These are phyloP conservation scores for Orgyia antiqua DNA, from an alignment of 2,888 invertebrate species.

Conservation along the genomic window DNA sequence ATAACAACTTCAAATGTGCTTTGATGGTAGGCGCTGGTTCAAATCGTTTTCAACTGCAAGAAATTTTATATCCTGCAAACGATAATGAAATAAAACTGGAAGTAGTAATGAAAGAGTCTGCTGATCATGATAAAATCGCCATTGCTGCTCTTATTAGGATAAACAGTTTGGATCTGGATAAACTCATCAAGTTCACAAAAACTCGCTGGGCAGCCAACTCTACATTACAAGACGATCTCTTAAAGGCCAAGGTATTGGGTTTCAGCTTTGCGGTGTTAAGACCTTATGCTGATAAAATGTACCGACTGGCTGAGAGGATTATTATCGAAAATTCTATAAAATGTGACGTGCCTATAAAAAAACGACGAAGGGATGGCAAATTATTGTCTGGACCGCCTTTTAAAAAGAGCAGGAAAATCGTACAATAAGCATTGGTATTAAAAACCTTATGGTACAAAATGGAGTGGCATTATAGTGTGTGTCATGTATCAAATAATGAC, in stretches of 20 bases:
- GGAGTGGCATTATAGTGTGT: constrained; percentile 45
- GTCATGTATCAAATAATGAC: constrained; percentile 60
- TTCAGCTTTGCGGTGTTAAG: constrained; percentile 54
- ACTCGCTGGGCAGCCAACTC: constrained; percentile 48
- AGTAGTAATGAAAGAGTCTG: constrained; percentile 58
- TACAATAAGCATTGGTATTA: constrained; percentile 24
- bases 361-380: constrained; percentile 48
- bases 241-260: constrained; percentile 57
- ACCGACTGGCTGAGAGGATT: constrained; percentile 57
- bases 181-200: constrained; percentile 52
- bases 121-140: constrained; percentile 63
- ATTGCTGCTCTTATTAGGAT: constrained; percentile 56
- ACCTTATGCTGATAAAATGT: constrained; percentile 55
- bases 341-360: constrained; percentile 37
- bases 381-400: constrained; percentile 34
- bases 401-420: constrained; percentile 45
- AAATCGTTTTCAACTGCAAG: constrained; percentile 60
- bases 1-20: constrained; percentile 55
- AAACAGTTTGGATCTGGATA: constrained; percentile 44
- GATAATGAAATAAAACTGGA: constrained; percentile 50
- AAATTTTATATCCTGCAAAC: constrained; percentile 58
- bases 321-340: constrained; percentile 43
- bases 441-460: constrained; percentile 38
- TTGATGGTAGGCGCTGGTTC: constrained; percentile 62
- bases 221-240: constrained; percentile 48